phyloP scores from a whole-genome alignment of 2,797 vertebrate species.

The Rhyacichthys aspro region DNA sequence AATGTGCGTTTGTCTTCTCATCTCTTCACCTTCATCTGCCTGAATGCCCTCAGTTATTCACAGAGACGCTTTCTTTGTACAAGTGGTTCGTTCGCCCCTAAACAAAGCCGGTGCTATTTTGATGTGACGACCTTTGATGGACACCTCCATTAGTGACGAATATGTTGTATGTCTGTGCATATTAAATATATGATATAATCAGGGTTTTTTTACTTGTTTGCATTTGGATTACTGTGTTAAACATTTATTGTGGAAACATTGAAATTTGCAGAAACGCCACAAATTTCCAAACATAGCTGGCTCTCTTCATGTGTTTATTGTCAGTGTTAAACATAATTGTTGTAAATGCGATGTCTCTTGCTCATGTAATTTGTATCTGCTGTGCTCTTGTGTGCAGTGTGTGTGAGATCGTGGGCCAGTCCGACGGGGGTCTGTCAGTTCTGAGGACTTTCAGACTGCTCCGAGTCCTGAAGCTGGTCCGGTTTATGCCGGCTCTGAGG shows the following conservation, averaged over 20 bases:
- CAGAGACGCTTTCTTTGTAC: constrained; percentile 4
- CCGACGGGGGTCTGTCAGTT: constrained; percentile 92
- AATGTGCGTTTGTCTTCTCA: constrained; percentile 47
- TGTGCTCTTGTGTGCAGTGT: constrained; percentile 82
- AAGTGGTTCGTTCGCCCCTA: constrained; percentile 19
- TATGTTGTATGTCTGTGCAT: too few species aligned
- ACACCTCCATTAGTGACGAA: constrained; percentile 10
- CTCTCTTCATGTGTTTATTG: too few species aligned
- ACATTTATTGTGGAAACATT: too few species aligned
- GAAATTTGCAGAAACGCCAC: too few species aligned
- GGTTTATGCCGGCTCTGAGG: constrained; percentile 95
- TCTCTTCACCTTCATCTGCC: constrained; percentile 40
- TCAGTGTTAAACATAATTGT: too few species aligned
- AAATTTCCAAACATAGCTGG: too few species aligned
- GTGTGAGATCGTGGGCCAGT: constrained; percentile 94
- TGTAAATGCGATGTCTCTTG: too few species aligned
- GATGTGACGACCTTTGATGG: constrained; percentile 47
- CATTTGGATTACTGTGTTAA: too few species aligned
- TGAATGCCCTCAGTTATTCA: constrained; percentile 39
- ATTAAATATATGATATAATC: too few species aligned
- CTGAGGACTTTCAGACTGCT: constrained; percentile 93
- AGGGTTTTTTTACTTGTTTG: too few species aligned
- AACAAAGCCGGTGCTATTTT: constrained; percentile 20
- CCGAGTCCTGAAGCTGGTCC: constrained; percentile 93
- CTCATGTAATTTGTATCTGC: too few species aligned